A percentile compares a stretch with the other conserved stretches of the same genome.
Evolutionary conservation across 2,797 vertebrate species (phyloP).

Genomic region (Gila robusta): DNA sequence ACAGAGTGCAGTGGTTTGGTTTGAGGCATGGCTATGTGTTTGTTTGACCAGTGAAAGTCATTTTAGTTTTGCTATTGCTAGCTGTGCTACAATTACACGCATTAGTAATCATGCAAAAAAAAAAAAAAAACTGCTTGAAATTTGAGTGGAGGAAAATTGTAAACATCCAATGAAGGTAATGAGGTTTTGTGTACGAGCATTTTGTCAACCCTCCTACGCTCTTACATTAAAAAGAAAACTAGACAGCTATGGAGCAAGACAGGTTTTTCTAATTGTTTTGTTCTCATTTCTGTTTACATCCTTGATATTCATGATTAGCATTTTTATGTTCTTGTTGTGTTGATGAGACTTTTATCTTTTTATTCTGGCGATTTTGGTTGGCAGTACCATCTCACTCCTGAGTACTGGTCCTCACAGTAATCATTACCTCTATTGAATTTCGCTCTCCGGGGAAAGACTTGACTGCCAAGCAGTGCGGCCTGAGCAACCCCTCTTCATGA

Average conservation of each 20-base stretch:
- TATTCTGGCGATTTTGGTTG: slow-evolving; percentile 30
- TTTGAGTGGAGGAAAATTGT: neutral
- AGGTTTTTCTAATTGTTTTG: slow-evolving; percentile 40
- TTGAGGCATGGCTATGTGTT: neutral
- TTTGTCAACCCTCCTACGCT: slow-evolving; percentile 11
- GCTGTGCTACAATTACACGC: neutral
- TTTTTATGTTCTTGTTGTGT: slow-evolving; percentile 20
- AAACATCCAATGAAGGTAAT: slow-evolving; percentile 37
- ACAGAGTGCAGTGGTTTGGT: neutral
- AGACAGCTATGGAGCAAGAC: neutral
- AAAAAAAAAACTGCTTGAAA: neutral
- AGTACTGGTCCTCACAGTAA: slow-evolving; percentile 49
- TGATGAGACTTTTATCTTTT: slow-evolving; percentile 27
- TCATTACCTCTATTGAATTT: slow-evolving; percentile 60
- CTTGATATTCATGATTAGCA: slow-evolving; percentile 18
- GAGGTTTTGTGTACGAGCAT: slow-evolving; percentile 1
- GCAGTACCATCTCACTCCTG: slow-evolving; percentile 38
- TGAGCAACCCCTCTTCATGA: slow-evolving; percentile 38
- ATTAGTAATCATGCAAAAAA: neutral
- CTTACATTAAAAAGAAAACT: slow-evolving; percentile 9
- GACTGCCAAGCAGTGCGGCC: slow-evolving; percentile 46
- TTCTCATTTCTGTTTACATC: neutral
- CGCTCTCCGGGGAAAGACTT: slow-evolving; percentile 43
- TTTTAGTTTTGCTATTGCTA: neutral
- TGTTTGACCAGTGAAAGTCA: neutral